Percentiles rank a stretch among this genome's conserved stretches.
Conservation (phyloP, 2,113 vertebrate genomes). For the Chloropsis cyanopogon region DNA sequence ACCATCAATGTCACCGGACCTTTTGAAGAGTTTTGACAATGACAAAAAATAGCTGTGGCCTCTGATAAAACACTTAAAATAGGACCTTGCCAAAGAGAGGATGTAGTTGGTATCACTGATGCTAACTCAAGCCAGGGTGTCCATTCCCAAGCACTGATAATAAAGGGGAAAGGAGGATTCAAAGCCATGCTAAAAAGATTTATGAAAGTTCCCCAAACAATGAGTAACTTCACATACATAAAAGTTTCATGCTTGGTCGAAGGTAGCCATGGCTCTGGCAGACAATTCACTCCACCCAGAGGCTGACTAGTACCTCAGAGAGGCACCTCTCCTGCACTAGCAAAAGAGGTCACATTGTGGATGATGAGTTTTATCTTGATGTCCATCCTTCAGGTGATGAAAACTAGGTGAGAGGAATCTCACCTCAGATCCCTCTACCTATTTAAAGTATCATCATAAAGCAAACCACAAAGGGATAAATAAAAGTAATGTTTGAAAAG, state of each 20-base stretch:
- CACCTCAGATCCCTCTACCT: not conserved
- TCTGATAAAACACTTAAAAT: constrained; percentile 24
- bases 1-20: not conserved
- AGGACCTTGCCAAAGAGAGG: not conserved
- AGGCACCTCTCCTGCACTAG: not conserved
- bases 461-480: not conserved
- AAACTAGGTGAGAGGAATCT: not conserved
- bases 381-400: not conserved
- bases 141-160: not conserved
- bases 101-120: not conserved
- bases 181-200: not conserved
- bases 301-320: not conserved
- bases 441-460: not conserved
- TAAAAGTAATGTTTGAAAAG: not conserved
- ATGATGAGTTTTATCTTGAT: not conserved
- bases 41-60: constrained; percentile 16
- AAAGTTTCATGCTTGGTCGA: not conserved
- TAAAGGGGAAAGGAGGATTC: not conserved
- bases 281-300: not conserved
- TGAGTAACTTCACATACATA: not conserved
- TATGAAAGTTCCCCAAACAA: not conserved
- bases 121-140: constrained; percentile 4
- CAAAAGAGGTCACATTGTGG: not conserved
- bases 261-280: not conserved
- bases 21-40: constrained; percentile 40